Percentiles rank a stretch among this genome's conserved stretches.
phyloP scores from a whole-genome alignment of 2,797 vertebrate genomes.

The Chiroxiphia lanceolata region DNA sequence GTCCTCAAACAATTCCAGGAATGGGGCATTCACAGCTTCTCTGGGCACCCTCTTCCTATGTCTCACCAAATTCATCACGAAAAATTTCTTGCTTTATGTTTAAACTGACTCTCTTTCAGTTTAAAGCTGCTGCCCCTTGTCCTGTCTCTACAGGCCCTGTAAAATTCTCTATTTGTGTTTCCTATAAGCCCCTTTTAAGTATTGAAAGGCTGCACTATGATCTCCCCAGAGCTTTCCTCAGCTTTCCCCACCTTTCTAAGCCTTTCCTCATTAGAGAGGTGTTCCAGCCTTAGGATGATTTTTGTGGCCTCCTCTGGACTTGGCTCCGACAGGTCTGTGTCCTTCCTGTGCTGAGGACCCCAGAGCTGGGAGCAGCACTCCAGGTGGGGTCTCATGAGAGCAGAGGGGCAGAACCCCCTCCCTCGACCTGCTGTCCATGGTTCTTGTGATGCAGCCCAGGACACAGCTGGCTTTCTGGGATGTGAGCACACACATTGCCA shows the following conservation, averaged over 20 bases:
- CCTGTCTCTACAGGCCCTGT: neutral
- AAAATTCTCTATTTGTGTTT: neutral
- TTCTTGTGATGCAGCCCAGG: neutral
- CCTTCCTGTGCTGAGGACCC: accelerated
- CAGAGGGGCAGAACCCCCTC: neutral
- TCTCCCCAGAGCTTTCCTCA: neutral
- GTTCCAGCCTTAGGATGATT: neutral
- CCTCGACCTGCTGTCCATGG: accelerated
- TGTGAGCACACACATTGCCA: accelerated
- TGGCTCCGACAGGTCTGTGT: accelerated
- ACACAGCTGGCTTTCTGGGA: neutral
- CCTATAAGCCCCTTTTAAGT: neutral
- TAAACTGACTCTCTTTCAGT: neutral
- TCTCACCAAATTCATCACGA: accelerated
- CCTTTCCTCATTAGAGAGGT: neutral
- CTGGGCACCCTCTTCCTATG: neutral
- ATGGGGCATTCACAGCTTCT: neutral
- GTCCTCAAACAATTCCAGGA: neutral
- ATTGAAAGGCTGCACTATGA: neutral
- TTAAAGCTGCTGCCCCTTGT: neutral
- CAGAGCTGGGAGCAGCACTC: neutral
- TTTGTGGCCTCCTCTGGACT: neutral
- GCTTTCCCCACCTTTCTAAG: neutral
- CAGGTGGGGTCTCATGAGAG: neutral
- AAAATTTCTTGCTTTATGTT: neutral